Evolutionary conservation across 2,797 vertebrate genomes (phyloP).

Genomic region (Argya squamiceps): DNA sequence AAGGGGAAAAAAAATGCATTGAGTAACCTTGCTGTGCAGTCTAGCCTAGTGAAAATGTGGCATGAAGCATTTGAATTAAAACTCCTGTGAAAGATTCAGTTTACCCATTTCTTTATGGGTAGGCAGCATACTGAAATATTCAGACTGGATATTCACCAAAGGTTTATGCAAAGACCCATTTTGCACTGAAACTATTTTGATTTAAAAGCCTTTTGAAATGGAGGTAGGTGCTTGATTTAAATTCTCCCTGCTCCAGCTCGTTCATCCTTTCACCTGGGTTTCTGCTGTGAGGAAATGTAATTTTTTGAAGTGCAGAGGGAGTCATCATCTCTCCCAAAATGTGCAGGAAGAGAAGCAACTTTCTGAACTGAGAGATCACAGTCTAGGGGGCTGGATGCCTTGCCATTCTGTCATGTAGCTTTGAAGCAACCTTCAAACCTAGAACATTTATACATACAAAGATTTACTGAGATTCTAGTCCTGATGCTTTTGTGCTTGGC

Average conservation of each 20-base stretch:
- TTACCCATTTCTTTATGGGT: background rate
- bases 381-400: background rate
- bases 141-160: background rate
- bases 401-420: background rate
- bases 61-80: background rate
- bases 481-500: background rate
- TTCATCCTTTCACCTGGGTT: background rate
- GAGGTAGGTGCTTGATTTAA: background rate
- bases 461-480: background rate
- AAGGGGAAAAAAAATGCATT: background rate
- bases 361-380: background rate
- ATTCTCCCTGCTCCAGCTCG: fast-evolving
- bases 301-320: background rate
- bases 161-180: background rate
- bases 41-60: background rate
- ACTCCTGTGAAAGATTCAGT: background rate
- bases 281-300: background rate
- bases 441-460: background rate
- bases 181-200: background rate
- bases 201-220: background rate
- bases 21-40: background rate
- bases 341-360: background rate
- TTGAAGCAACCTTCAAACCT: background rate
- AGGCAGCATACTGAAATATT: background rate
- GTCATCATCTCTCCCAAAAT: background rate